Conservation (phyloP, 1,140 invertebrate species). For the Drosophila grimshawi region DNA sequence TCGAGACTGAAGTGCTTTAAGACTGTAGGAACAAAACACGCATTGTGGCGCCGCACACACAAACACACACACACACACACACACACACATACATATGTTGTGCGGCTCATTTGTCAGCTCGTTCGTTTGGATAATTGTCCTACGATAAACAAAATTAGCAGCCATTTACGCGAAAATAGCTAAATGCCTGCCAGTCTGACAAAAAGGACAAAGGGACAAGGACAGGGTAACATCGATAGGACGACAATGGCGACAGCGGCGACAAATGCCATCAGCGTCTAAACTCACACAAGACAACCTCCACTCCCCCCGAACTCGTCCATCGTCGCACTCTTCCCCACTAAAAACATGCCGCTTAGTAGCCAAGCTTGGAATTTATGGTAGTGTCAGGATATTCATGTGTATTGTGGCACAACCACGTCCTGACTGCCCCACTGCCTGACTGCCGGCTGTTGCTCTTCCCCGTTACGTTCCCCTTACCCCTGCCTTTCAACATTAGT, state of each 20-base stretch:
- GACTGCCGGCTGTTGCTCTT: conserved; percentile 21
- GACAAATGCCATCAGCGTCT: conserved; percentile 67
- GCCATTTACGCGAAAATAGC: conserved; percentile 82
- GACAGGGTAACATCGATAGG: conserved; percentile 42
- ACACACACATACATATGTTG: conserved; percentile 22
- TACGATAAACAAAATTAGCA: conserved; percentile 84
- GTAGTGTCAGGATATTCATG: conserved; percentile 75
- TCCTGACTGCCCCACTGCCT: conserved; percentile 15
- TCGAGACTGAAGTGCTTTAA: conserved; percentile 18
- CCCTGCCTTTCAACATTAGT: conserved; percentile 62
- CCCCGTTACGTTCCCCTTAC: not conserved
- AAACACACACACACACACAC: conserved; percentile 4
- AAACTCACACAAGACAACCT: not conserved
- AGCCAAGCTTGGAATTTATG: conserved; percentile 59
- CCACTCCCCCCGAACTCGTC: not conserved
- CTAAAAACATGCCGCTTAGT: conserved; percentile 5
- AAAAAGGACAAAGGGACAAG: conserved; percentile 27
- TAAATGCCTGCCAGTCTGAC: conserved; percentile 47
- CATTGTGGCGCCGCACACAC: conserved; percentile 1
- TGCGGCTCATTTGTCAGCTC: conserved; percentile 83
- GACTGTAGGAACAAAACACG: not conserved
- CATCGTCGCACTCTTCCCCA: not conserved
- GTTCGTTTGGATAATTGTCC: conserved; percentile 84
- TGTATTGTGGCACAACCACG: conserved; percentile 23
- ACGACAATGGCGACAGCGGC: conserved; percentile 25